A percentile compares a stretch with the other conserved stretches of the same genome.
These are phyloP conservation scores for Drosophila ercepeae DNA, from an alignment of 1,140 invertebrate genomes.

Conservation along the genomic window DNA sequence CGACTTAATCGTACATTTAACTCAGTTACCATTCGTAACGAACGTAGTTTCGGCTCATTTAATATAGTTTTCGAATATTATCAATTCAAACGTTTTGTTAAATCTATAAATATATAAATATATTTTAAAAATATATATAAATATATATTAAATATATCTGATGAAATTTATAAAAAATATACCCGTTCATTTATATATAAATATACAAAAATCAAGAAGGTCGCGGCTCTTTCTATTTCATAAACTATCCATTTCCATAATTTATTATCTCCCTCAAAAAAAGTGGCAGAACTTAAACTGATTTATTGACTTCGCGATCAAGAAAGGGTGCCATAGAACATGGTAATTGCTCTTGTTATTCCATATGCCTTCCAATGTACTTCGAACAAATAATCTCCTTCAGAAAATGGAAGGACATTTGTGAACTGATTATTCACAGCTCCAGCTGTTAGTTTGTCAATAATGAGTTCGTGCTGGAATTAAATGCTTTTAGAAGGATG, in stretches of 20 bases:
- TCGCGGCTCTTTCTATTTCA: not conserved
- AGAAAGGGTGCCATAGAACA: not conserved
- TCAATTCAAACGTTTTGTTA: no score
- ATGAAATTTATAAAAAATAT: no score
- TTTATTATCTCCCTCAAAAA: slow-evolving; percentile 5
- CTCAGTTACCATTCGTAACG: no score
- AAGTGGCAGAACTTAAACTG: not conserved
- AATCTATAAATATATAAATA: no score
- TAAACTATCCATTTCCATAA: not conserved
- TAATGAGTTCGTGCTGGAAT: not conserved
- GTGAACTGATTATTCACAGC: not conserved
- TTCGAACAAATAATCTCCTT: slow-evolving; percentile 5
- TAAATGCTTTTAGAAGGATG: not conserved
- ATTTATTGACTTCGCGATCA: no score
- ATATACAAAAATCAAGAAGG: not conserved
- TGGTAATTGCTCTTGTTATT: not conserved
- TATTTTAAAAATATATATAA: no score
- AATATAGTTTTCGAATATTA: not conserved
- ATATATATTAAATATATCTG: no score
- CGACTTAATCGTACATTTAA: no score
- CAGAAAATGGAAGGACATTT: not conserved
- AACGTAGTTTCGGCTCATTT: no score
- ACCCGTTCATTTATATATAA: no score
- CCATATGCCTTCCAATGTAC: not conserved
- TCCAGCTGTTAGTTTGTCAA: slow-evolving; percentile 6